Conservation (phyloP, 1,140 invertebrate species). For the Dysdera silvatica region DNA sequence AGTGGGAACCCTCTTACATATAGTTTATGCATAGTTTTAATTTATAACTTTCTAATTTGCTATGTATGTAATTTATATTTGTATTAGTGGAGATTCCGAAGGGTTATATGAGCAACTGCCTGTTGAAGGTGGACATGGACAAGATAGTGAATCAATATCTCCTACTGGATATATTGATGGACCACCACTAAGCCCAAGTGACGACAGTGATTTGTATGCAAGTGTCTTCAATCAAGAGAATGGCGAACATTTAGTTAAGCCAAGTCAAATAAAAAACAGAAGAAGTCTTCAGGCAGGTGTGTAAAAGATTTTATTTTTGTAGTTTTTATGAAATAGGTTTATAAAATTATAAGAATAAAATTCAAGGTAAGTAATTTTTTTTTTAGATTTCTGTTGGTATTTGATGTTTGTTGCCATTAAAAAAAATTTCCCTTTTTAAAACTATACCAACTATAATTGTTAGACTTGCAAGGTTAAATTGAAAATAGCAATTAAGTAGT, state of each 20-base stretch:
- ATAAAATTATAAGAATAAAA: neutral
- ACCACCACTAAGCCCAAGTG: constrained; percentile 49
- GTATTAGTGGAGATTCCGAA: constrained; percentile 59
- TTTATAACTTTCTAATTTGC: neutral
- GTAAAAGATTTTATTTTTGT: constrained; percentile 1
- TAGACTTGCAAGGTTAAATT: too few species aligned
- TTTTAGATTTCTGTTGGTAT: neutral
- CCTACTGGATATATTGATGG: constrained; percentile 38
- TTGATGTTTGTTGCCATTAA: too few species aligned
- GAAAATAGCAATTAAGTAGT: too few species aligned
- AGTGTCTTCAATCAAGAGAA: constrained; percentile 45
- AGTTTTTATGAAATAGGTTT: neutral
- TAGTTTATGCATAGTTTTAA: neutral
- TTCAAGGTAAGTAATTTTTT: neutral
- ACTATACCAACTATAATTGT: too few species aligned
- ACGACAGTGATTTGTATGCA: constrained; percentile 63
- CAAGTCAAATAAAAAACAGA: constrained; percentile 48
- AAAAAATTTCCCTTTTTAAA: too few species aligned
- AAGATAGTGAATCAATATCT: constrained; percentile 46
- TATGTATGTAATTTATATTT: neutral
- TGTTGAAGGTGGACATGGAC: constrained; percentile 42
- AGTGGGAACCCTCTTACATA: too few species aligned
- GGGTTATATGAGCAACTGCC: constrained; percentile 68
- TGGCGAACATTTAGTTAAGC: constrained; percentile 49
- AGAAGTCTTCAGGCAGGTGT: constrained; percentile 47